Base-by-base conservation (phyloP, 2,888 invertebrate species). In the Tenthredo scrophulariae region DNA sequence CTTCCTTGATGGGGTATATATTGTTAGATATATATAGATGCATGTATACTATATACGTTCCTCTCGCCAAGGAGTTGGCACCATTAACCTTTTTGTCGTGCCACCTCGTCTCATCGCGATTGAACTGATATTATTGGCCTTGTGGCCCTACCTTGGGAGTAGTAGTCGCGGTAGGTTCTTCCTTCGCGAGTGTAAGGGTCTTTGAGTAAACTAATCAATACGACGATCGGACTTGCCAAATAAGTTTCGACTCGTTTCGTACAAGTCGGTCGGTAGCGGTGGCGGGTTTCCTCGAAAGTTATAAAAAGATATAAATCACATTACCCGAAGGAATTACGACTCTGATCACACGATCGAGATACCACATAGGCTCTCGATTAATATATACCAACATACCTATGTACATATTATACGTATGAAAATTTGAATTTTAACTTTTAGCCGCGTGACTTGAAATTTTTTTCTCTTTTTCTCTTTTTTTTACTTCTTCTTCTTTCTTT, bases 11-110 rank as follows among this genome's bases (percentile, higher is more conserved):
- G 54, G 18, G 18, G 77, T 50, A 18, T 54, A 79, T 62, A 80
- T 80, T 80, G 40, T 80, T 13, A 62, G 62, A 15, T 80, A 18
- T 77, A 46, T 75, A 50, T 37, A 46, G 1, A 29, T 29, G 29
- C 29, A 29, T 4, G 7, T 37, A 37, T 37, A 37, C 7, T 37
- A 37, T 50, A n/a, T n/a, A 54, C 40, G 15, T 62, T 40, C 15
- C 46, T 77, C 33, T 13, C 37, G 22, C 77, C 43, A 43, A 15
- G 50, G 80, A 62, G 50, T 80, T 80, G 80, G 80, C 80, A 80
- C 80, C 80, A 80, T 80, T 80, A 80, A 80, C 80, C 62, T 80
- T 80, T 80, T 80, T 80, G 58, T 80, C 80, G 62, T 77, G 50
- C 77, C 54, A 29, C 54, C 54, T 77, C 50, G 33, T 22, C 58